These are phyloP conservation scores for Parambassis ranga DNA, from an alignment of 2,797 vertebrate genomes.

Conservation along the genomic window DNA sequence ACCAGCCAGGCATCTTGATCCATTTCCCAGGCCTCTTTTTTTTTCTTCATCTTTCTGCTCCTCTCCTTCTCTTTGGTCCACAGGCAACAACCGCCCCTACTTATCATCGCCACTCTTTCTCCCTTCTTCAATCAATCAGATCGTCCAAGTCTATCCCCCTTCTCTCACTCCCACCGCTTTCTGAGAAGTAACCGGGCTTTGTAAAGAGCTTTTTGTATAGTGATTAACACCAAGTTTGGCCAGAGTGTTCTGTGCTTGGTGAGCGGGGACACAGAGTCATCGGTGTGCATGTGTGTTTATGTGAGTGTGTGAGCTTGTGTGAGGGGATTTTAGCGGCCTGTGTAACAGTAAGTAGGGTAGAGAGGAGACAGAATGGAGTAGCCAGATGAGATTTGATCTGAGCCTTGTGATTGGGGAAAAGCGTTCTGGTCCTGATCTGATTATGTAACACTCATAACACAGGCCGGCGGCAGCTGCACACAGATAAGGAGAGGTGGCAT, in stretches of 20 bases:
- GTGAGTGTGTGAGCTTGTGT: constrained; percentile 4
- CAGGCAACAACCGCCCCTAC: neutral
- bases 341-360: constrained; percentile 47
- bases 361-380: constrained; percentile 62
- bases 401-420: constrained; percentile 60
- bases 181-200: constrained; percentile 69
- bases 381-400: constrained; percentile 72
- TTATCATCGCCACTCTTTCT: constrained; percentile 3
- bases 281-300: neutral
- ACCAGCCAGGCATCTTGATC: constrained; percentile 50
- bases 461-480: constrained; percentile 47
- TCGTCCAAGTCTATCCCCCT: constrained; percentile 28
- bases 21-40: neutral
- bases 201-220: constrained; percentile 68
- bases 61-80: constrained; percentile 13
- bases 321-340: constrained; percentile 49
- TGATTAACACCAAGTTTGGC: constrained; percentile 72
- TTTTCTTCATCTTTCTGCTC: constrained; percentile 8
- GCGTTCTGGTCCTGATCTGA: constrained; percentile 65
- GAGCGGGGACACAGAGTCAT: constrained; percentile 39
- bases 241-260: constrained; percentile 59
- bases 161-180: constrained; percentile 6
- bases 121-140: constrained; percentile 44
- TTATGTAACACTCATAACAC: constrained; percentile 63
- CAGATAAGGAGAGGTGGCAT: constrained; percentile 50